Percentiles rank a stretch among this genome's conserved stretches.
Conservation (phyloP, 2,113 vertebrate species). For the Hydropotes inermis region DNA sequence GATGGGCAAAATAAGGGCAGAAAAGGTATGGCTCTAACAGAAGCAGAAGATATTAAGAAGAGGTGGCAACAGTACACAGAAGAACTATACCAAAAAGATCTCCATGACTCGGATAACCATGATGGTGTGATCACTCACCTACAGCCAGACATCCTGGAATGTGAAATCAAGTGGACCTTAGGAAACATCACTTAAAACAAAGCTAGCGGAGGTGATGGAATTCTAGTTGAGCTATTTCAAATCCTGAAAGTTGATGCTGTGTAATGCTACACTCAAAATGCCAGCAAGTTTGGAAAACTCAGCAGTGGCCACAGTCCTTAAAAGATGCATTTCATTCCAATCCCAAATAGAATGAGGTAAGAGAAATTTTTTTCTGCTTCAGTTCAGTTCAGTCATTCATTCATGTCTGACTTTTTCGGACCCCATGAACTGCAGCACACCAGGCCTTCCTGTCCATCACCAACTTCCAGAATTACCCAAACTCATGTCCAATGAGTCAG, state of each 20-base stretch:
- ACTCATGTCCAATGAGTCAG: background rate
- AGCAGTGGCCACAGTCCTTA: background rate
- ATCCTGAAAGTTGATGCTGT: background rate
- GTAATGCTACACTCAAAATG: background rate
- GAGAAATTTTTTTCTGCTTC: background rate
- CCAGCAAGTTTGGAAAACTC: background rate
- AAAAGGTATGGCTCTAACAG: background rate
- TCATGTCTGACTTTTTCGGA: rapidly evolving
- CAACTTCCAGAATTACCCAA: background rate
- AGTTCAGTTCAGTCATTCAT: background rate
- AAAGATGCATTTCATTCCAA: background rate
- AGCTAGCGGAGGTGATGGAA: background rate
- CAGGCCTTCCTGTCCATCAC: background rate
- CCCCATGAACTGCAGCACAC: background rate
- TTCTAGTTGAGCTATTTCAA: background rate
- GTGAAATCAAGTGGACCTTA: background rate
- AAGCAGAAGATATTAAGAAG: background rate
- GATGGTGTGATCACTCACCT: background rate
- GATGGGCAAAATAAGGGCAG: background rate
- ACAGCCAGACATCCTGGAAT: background rate
- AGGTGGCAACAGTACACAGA: background rate
- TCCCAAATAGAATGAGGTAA: background rate
- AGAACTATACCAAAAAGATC: background rate
- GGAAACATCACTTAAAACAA: background rate
- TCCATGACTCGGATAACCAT: background rate